Evolutionary conservation across 2,888 invertebrate species (phyloP), one percentile per base, ranked within the genome.

Genomic region (Congeria kusceri): DNA sequence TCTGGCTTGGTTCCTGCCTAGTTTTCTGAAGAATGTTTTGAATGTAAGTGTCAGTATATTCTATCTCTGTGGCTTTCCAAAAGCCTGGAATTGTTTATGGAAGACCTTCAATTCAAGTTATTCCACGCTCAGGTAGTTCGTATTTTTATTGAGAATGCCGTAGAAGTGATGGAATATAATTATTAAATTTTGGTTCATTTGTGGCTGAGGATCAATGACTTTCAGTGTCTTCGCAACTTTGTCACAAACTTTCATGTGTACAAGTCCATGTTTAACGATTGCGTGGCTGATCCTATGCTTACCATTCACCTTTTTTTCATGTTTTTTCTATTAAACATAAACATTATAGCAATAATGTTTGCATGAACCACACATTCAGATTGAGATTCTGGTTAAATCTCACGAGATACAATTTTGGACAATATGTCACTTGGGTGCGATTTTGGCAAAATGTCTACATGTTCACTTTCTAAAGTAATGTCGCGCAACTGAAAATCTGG

Each of bases 11-110:
- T 53, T 53, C 53, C 9, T 39, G 7, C n/a, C 15, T 44, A 49
- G 46, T 20, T 27, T 20, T 63, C 23, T n/a, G 63, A 39, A 3
- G 25, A 4, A 32, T 20, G 23, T 63, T 63, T 63, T 15, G 63
- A 39, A 27, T 44, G 39, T n/a, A 39, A 39, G 63, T 63, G 27
- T 44, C 44, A 11, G 63, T 63, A 46, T 63, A 32, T 32, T 63
- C 63, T 20, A 53, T 53, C n/a, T n/a, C 18, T n/a, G 53, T 1
- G 25, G n/a, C 25, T 18, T 53, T 18, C n/a, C n/a, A 29, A 39
- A n/a, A 39, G 9, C 20, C 20, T 25, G 1, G 15, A 15, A 28
- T 61, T 20, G 20, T 29, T 20, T 25, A 15, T 29, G 61, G 29
- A 18, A 61, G 11, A 44, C 63, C 63, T 7, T 63, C 39, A 23